phyloP scores from a whole-genome alignment of 2,888 invertebrate species.

The Perdita meconis region DNA sequence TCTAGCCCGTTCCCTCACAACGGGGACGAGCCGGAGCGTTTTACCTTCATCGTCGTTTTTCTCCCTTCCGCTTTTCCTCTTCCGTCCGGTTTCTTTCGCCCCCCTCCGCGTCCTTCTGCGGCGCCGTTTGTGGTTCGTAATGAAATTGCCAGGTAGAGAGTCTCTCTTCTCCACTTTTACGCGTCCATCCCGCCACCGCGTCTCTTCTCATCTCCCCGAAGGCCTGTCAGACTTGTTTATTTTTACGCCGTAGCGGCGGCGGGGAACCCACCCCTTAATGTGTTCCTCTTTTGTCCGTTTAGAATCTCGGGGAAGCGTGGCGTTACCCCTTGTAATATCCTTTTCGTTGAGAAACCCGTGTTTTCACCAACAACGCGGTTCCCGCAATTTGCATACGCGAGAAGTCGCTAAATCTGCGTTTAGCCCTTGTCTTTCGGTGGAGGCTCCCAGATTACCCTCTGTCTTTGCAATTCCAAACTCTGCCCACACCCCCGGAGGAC shows the following conservation, averaged over 20 bases:
- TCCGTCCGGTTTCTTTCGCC: not conserved
- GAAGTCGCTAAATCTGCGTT: slow-evolving; percentile 32
- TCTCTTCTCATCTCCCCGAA: not conserved
- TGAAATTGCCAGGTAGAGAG: slow-evolving; percentile 64
- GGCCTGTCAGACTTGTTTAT: slow-evolving; percentile 47
- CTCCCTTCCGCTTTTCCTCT: slow-evolving; percentile 9
- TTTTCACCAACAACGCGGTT: slow-evolving; percentile 37
- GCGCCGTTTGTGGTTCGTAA: slow-evolving; percentile 64
- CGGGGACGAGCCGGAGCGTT: slow-evolving; percentile 21
- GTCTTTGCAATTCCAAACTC: no score
- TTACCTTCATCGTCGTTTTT: slow-evolving; percentile 34
- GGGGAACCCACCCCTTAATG: slow-evolving; percentile 9
- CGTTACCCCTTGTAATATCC: slow-evolving; percentile 37
- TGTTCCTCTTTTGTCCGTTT: slow-evolving; percentile 29
- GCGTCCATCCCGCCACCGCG: slow-evolving; percentile 1
- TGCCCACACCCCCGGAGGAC: no score
- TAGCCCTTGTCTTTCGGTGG: slow-evolving; percentile 4
- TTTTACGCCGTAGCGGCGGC: slow-evolving; percentile 36
- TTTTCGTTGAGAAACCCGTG: slow-evolving; percentile 28
- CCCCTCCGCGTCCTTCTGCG: slow-evolving; percentile 3
- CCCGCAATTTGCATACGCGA: slow-evolving; percentile 48
- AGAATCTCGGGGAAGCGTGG: slow-evolving; percentile 21
- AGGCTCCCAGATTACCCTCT: no score
- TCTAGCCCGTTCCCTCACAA: slow-evolving; percentile 18
- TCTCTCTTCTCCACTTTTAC: slow-evolving; percentile 42